phyloP scores from a whole-genome alignment of 2,113 vertebrate genomes.

The Cheilinus undulatus region DNA sequence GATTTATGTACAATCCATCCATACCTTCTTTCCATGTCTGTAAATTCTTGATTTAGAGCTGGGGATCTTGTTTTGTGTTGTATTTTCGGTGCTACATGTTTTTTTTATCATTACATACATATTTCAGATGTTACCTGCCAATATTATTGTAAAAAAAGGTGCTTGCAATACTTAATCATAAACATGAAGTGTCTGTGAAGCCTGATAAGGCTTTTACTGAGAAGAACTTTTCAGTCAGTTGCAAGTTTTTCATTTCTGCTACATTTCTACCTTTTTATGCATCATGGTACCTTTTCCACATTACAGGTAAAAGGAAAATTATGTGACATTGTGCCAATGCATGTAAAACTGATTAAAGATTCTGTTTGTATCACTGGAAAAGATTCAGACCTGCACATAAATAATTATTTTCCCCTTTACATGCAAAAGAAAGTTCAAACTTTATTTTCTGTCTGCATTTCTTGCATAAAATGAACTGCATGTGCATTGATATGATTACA shows the following conservation, averaged over 20 bases:
- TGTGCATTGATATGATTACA: slow-evolving; percentile 18
- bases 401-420: background rate
- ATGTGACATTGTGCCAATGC: slow-evolving; percentile 65
- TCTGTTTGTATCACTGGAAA: slow-evolving; percentile 47
- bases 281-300: slow-evolving; percentile 43
- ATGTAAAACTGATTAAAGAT: slow-evolving; percentile 67
- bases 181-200: slow-evolving; percentile 4
- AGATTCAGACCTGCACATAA: slow-evolving; percentile 7
- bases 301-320: slow-evolving; percentile 36
- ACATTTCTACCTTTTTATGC: slow-evolving; percentile 20
- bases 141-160: slow-evolving; percentile 37
- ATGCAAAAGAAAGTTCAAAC: background rate
- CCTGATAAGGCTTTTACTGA: slow-evolving; percentile 5
- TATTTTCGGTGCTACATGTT: slow-evolving; percentile 19
- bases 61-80: slow-evolving; percentile 16
- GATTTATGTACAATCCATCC: slow-evolving; percentile 34
- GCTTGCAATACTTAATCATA: slow-evolving; percentile 8
- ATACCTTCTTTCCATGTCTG: background rate
- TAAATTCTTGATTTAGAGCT: slow-evolving; percentile 22
- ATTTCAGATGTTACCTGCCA: slow-evolving; percentile 43
- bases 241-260: slow-evolving; percentile 5
- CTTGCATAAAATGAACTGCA: background rate
- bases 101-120: slow-evolving; percentile 37
- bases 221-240: slow-evolving; percentile 6
- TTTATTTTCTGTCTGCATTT: background rate